Evolutionary conservation across 1,140 invertebrate species (phyloP), one percentile per base, ranked within the genome.

Genomic region (Mamestra configurata): DNA sequence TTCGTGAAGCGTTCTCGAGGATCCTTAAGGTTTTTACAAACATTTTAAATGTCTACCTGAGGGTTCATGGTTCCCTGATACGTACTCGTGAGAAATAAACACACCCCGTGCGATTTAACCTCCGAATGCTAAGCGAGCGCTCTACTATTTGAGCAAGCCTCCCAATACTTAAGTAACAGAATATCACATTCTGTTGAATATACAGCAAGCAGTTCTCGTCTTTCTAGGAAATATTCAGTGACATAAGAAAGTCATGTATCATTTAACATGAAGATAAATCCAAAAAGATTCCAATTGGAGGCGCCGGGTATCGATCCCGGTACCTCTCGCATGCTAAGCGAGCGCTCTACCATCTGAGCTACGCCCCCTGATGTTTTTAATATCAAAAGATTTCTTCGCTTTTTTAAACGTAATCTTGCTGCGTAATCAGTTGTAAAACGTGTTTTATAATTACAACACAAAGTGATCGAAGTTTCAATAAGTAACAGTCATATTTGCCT

Each of bases 261-360:
- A n/a, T n/a, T n/a, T n/a, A n/a, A 31, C 5, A 5, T 1, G 1
- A 31, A 57, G 24, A 55, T 10, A 57, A 57, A 24, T 3, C 7
- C 13, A 57, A 57, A 57, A 57, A 57, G 11, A 57, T 24, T 27
- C 5, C 4, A 20, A 6, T 89, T 90, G 90, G 90, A 90, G 90
- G 90, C 90, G 90, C 88, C 88, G 96, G 97, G 97, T 95, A 97
- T 97, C 97, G 97, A 97, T 97, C 96, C 97, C 96, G 95, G 97
- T 97, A 97, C 97, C 96, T 97, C 97, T 97, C 97, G 96, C 96
- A 97, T 97, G 97, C 97, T 97, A 97, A 97, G 97, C 97, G 96
- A 97, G 97, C 96, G 97, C 97, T 97, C 97, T 97, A 97, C 97
- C 97, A 97, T 97, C 96, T 97, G 97, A 97, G 97, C 96, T 97